These are phyloP conservation scores for Strix occidentalis DNA, from an alignment of 2,797 vertebrate species.

Conservation along the genomic window DNA sequence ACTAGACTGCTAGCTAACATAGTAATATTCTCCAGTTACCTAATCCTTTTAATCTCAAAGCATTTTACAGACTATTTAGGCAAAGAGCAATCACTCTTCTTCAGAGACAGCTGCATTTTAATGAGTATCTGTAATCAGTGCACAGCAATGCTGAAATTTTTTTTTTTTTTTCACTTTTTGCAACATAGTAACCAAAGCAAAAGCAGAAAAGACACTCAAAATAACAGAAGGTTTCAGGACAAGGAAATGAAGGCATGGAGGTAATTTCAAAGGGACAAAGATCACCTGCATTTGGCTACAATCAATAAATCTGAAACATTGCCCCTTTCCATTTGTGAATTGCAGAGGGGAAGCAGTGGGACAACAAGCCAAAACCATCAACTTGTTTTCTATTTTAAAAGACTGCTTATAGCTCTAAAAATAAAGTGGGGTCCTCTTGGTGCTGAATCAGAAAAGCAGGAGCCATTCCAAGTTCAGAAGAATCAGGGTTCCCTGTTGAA, in stretches of 20 bases:
- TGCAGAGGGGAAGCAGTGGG: background rate
- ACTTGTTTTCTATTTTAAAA: background rate
- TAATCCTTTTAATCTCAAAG: slow-evolving; percentile 29
- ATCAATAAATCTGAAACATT: background rate
- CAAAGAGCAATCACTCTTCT: background rate
- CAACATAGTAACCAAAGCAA: background rate
- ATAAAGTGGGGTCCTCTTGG: background rate
- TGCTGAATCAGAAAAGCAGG: slow-evolving; percentile 15
- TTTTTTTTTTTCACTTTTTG: background rate
- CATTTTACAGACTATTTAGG: background rate
- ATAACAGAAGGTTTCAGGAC: background rate
- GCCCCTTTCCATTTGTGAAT: background rate
- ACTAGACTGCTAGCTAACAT: background rate
- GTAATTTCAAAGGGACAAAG: slow-evolving; percentile 26
- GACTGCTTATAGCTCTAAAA: background rate
- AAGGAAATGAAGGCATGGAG: background rate
- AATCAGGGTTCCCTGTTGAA: background rate
- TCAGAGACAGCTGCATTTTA: slow-evolving; percentile 22
- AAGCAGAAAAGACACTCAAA: background rate
- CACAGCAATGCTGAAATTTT: background rate
- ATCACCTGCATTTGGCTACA: background rate
- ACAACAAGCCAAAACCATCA: background rate
- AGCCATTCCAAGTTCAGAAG: background rate
- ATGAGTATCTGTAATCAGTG: background rate
- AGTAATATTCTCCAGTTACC: slow-evolving; percentile 8